Evolutionary conservation across 2,797 vertebrate genomes (phyloP), one percentile per base, ranked within the genome.

Genomic region (Esox lucius): DNA sequence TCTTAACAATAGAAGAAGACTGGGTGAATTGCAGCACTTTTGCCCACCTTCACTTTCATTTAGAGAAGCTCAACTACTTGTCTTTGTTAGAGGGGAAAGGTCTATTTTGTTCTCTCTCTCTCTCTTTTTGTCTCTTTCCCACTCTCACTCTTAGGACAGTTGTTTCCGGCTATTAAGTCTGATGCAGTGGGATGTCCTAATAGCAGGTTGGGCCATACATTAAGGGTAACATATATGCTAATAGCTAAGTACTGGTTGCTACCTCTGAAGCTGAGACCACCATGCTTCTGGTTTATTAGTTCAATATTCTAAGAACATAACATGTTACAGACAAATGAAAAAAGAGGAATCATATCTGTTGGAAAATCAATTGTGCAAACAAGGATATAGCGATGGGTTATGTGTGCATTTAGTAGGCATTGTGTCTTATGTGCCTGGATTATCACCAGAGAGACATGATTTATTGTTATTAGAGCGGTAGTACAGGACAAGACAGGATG

Each of bases 1-100:
- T 74, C 64, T 81, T 75, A 86, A 78, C 75, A 80, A 35, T 78
- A 65, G 46, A 76, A 11, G 35, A 22, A 39, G 42, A 70, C 68
- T 26, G 22, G 64, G 70, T 15, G 24, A 80, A 80, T 71, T 69
- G 84, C 64, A 75, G 77, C 73, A 76, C 80, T 83, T 77, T 81
- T 9, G 15, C 65, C 65, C 75, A 67, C 74, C 81, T 89, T 82
- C 86, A 85, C 87, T 83, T 85, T 86, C 5, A 35, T 86, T 88
- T 84, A 74, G 78, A 66, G 76, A 86, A 80, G 16, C n/a, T 24
- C 3, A 26, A 77, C 72, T 56, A 83, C 85, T 82, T 15, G 51
- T 87, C 88, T 87, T 86, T 83, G 83, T 89, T 85, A 85, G 69
- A 26, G 35, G 68, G 67, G 74, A 75, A 81, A 22, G 17, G 28